These are phyloP conservation scores for Epsilonema sp. DNA, from an alignment of 2,888 invertebrate species.

Conservation along the genomic window DNA sequence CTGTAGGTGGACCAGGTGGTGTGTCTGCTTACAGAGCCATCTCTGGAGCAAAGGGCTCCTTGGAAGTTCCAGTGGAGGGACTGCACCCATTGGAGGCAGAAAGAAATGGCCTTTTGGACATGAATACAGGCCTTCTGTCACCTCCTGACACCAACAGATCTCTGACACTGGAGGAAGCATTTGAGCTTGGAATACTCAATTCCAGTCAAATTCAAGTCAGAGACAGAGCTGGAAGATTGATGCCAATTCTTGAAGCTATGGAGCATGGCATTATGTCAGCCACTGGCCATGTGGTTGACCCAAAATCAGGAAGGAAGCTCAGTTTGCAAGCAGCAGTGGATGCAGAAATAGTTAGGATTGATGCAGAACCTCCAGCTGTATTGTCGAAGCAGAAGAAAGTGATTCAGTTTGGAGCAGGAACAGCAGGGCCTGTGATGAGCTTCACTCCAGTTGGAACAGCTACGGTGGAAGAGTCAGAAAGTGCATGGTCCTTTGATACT, in stretches of 20 bases:
- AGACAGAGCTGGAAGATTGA: constrained; percentile 55
- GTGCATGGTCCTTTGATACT: constrained; percentile 42
- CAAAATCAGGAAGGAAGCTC: constrained; percentile 9
- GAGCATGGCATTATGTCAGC: constrained; percentile 42
- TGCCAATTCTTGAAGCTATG: constrained; percentile 66
- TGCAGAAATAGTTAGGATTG: constrained; percentile 16
- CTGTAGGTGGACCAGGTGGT: constrained; percentile 22
- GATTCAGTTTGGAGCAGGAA: constrained; percentile 22
- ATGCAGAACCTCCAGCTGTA: constrained; percentile 19
- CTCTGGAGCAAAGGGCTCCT: constrained; percentile 25
- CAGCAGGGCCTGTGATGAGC: constrained; percentile 20
- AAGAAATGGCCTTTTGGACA: constrained; percentile 56
- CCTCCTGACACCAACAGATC: constrained; percentile 66
- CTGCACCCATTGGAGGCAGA: constrained; percentile 67
- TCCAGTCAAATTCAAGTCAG: constrained; percentile 35
- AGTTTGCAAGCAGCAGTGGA: constrained; percentile 24
- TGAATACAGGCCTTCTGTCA: constrained; percentile 57
- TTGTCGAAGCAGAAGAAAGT: constrained; percentile 18
- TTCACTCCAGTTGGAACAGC: constrained; percentile 27
- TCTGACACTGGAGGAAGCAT: constrained; percentile 58
- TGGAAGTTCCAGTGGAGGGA: constrained; percentile 60
- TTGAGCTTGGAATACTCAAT: constrained; percentile 35
- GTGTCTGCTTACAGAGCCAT: constrained; percentile 26
- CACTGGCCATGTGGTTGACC: constrained; percentile 17
- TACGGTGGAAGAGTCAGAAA: constrained; percentile 22